Evolutionary conservation across 2,888 invertebrate genomes (phyloP).

Genomic region (Oxytorus armatus): DNA sequence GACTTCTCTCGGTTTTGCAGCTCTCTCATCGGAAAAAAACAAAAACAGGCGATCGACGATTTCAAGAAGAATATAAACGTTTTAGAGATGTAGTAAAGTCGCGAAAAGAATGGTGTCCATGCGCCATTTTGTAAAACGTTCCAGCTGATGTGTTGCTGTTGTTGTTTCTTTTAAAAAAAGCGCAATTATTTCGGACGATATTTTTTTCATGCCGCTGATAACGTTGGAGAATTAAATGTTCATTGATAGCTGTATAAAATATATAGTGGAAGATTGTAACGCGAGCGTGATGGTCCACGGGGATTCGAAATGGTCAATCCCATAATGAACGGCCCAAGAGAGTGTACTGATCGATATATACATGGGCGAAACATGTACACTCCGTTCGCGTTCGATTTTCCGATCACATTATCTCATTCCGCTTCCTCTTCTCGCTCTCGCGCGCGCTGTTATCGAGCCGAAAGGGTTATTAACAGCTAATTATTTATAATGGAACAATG

Average conservation of each 20-base stretch:
- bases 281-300: constrained; percentile 58
- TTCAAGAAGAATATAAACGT: too few relatives aligned
- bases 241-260: constrained; percentile 52
- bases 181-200: too few relatives aligned
- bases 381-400: constrained; percentile 61
- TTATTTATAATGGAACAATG: constrained; percentile 84
- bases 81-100: not conserved
- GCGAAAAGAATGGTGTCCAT: too few relatives aligned
- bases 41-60: not conserved
- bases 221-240: constrained; percentile 42
- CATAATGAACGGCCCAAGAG: constrained; percentile 51
- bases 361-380: constrained; percentile 17
- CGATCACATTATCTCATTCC: constrained; percentile 76
- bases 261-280: constrained; percentile 43
- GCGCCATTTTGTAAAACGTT: too few relatives aligned
- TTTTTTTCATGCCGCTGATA: not conserved
- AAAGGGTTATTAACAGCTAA: constrained; percentile 82
- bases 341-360: constrained; percentile 32
- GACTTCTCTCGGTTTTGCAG: constrained; percentile 8
- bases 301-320: constrained; percentile 64
- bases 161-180: too few relatives aligned
- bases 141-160: too few relatives aligned
- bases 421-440: constrained; percentile 30
- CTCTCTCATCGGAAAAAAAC: constrained; percentile 4
- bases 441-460: constrained; percentile 69